Evolutionary conservation across 2,113 vertebrate species (phyloP).

Genomic region (Hydropotes inermis): DNA sequence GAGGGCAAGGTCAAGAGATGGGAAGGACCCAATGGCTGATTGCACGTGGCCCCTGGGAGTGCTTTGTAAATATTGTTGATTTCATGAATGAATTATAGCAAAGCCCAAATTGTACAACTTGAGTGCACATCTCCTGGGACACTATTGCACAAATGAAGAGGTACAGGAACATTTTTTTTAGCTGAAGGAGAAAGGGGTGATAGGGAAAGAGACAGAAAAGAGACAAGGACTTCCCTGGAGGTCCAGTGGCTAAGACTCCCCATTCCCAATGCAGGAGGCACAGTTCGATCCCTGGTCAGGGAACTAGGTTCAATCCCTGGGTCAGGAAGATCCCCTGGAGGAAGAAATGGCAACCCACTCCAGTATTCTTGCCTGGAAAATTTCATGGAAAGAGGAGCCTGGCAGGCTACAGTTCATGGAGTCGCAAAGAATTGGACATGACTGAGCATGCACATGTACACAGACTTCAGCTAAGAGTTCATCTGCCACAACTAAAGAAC

Average conservation of each 20-base stretch:
- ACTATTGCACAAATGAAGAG: background rate
- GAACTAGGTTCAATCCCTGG: background rate
- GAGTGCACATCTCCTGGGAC: too few relatives aligned
- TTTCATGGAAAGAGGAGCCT: background rate
- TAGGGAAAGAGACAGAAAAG: background rate
- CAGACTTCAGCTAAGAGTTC: background rate
- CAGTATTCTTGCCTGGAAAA: background rate
- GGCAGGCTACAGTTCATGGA: background rate
- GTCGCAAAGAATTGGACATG: background rate
- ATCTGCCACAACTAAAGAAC: background rate
- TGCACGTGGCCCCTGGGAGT: background rate
- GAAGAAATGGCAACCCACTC: background rate
- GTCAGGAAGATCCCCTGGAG: background rate
- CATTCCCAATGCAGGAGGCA: background rate
- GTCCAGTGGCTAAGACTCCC: background rate
- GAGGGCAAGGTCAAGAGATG: background rate
- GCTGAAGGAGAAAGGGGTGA: background rate
- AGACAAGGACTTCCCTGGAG: background rate
- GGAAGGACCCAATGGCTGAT: background rate
- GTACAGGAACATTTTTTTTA: background rate
- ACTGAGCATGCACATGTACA: background rate
- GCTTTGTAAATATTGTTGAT: background rate
- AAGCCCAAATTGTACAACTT: background rate
- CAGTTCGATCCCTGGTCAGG: background rate
- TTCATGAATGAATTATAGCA: background rate